A percentile compares a stretch with the other conserved stretches of the same genome.
Conservation (phyloP, 2,888 invertebrate genomes). For the Limnephilus marmoratus region DNA sequence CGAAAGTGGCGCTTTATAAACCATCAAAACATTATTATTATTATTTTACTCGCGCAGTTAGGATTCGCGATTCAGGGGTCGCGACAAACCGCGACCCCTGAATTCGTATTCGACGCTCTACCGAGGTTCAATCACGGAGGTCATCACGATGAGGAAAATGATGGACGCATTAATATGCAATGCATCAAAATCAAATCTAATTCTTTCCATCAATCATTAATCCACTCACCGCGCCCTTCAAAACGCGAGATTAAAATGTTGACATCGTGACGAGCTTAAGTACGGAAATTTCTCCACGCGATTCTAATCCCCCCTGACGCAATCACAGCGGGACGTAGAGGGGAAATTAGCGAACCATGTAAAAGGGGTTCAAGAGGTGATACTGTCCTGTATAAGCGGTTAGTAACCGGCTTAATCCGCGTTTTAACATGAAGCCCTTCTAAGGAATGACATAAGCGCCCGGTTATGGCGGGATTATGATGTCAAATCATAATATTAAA, state of each 20-base stretch:
- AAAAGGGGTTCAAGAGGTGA: slow-evolving; percentile 10
- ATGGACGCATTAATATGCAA: background rate
- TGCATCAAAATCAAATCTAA: background rate
- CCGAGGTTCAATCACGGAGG: too few species aligned
- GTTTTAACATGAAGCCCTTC: slow-evolving; percentile 11
- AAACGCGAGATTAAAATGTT: background rate
- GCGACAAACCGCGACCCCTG: too few species aligned
- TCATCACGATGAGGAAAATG: background rate
- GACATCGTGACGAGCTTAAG: background rate
- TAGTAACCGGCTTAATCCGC: background rate
- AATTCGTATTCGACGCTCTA: too few species aligned
- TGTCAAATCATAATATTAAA: background rate
- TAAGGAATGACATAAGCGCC: background rate
- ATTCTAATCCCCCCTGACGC: background rate
- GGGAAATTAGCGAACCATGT: background rate
- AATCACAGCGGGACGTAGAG: background rate
- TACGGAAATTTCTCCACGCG: background rate
- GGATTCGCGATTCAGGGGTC: too few species aligned
- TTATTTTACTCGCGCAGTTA: too few species aligned
- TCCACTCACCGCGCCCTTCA: background rate
- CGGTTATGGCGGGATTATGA: background rate
- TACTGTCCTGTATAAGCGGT: slow-evolving; percentile 22
- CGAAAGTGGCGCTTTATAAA: too few species aligned
- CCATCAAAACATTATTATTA: too few species aligned
- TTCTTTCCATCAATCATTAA: background rate